Evolutionary conservation across 64 coral and sea anemone genomes (phyloP).

Genomic region (Stylophora pistillata): DNA sequence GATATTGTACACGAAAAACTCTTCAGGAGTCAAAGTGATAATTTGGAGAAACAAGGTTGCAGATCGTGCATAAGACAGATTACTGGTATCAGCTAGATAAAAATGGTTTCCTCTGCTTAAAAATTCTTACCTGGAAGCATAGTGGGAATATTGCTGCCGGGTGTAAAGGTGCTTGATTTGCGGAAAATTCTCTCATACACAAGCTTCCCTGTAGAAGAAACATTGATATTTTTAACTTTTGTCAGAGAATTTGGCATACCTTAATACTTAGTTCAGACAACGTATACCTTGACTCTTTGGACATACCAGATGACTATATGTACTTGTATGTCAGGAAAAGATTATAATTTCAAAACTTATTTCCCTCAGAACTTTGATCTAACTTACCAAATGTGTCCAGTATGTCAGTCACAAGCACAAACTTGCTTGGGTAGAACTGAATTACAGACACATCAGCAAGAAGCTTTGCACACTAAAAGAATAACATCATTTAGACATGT

Average conservation of each 20-base stretch:
- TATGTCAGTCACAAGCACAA: constrained; percentile 98
- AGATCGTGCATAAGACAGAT: no score
- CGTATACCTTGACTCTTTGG: no score
- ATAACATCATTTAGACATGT: background rate
- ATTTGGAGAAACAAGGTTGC: no score
- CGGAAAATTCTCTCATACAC: constrained; percentile 93
- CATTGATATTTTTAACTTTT: background rate
- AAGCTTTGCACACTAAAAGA: constrained; percentile 90
- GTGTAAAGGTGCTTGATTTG: constrained; percentile 81
- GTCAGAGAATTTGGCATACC: no score
- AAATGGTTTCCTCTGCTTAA: no score
- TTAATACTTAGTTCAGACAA: background rate
- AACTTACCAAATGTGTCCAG: constrained; percentile 98
- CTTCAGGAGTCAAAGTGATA: no score
- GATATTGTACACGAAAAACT: no score
- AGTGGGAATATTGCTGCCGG: constrained; percentile 84
- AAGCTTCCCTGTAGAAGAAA: constrained; percentile 68
- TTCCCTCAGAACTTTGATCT: no score
- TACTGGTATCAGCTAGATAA: no score
- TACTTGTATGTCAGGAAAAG: background rate
- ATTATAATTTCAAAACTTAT: background rate
- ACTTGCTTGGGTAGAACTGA: constrained; percentile 98
- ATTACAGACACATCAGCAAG: constrained; percentile 89
- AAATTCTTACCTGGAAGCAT: constrained; percentile 87
- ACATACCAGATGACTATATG: no score